Base-by-base conservation (phyloP, 1,140 invertebrate species). In the Calycopis cecrops region DNA sequence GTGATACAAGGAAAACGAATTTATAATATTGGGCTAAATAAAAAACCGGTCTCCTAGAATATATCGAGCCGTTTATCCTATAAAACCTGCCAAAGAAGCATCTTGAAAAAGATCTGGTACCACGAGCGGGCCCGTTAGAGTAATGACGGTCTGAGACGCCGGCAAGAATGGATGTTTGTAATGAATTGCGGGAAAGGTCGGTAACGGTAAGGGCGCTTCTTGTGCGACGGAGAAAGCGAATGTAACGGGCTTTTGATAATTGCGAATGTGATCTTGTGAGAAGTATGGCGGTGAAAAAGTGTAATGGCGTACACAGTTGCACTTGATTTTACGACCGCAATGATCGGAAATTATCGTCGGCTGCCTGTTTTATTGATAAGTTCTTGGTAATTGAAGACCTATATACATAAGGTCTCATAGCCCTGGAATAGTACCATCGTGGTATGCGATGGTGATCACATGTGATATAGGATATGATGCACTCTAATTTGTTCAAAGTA, bases 101-200 rank as follows among this genome's bases (percentile, higher is more conserved):
- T 28, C 2, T 3, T 6, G 21, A 28, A 28, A 28, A 2, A 28
- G 2, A 28, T 28, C 21, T 28, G 21, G 57, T 73, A 73, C 74
- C 73, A 69, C 72, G 67, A 61, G 48, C 37, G 54, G 53, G 48
- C 72, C 74, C 72, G 76, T 80, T 76, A 69, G 55, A 69, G 71
- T 73, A 74, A 72, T 71, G 65, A 62, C 18, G 34, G 33, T 56
- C 63, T 62, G 64, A 53, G 66, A 69, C 66, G 74, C 67, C 40
- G 40, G 75, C 72, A 73, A 68, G 63, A 69, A 72, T 71, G 70
- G 55, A 71, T 65, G 67, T 62, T 59, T 61, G 67, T 64, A 67
- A 75, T 76, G 71, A 71, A 79, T 80, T 82, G 72, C 73, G 63
- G 67, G 59, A 69, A 69, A 64, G 49, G 42, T 67, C 65, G 55